These are phyloP conservation scores for Stegodyphus mimosarum DNA, from an alignment of 1,140 invertebrate species.

Conservation along the genomic window DNA sequence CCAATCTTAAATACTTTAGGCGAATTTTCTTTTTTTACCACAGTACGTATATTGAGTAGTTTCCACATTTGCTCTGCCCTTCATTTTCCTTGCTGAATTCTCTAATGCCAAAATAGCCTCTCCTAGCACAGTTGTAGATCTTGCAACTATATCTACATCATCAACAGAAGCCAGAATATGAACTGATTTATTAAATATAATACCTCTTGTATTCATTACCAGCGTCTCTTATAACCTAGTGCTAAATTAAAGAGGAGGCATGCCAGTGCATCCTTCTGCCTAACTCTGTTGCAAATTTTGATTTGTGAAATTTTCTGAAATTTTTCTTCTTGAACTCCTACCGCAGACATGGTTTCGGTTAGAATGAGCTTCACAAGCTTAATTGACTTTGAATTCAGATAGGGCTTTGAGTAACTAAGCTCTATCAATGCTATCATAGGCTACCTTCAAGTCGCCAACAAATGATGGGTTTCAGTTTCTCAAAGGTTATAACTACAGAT, in stretches of 20 bases:
- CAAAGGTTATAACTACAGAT: neutral
- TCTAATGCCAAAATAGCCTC: neutral
- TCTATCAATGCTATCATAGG: neutral
- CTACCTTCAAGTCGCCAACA: neutral
- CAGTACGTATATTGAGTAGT: neutral
- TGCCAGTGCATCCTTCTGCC: neutral
- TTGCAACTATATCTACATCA: neutral
- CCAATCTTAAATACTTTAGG: neutral
- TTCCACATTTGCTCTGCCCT: neutral
- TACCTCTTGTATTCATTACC: neutral
- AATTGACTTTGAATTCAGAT: neutral
- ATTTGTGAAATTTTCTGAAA: no score
- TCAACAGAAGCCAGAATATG: neutral
- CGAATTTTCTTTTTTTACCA: neutral
- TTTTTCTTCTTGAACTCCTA: neutral
- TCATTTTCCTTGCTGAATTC: neutral
- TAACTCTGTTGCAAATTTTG: neutral
- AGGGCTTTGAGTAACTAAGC: neutral
- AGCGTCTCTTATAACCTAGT: neutral
- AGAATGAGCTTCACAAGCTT: conserved; percentile 1
- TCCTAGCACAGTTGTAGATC: conserved; percentile 5
- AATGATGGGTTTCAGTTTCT: neutral
- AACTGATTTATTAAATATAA: neutral
- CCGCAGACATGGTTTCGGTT: neutral
- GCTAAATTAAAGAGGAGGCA: conserved; percentile 5